These are phyloP conservation scores for Polyommatus iphigenia DNA, from an alignment of 2,888 invertebrate species.

Conservation along the genomic window DNA sequence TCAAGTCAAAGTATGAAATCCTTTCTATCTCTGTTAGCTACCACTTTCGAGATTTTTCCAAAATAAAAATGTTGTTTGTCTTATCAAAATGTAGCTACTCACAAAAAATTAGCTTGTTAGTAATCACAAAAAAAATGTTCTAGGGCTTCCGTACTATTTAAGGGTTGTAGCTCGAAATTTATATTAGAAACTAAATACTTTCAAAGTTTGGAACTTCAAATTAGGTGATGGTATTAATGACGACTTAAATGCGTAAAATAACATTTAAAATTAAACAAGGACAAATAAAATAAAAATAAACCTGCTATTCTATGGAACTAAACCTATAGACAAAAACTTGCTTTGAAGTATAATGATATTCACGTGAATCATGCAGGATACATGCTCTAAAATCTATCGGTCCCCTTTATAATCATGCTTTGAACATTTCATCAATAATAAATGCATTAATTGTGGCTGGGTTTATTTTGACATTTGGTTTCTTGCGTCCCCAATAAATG, in stretches of 20 bases:
- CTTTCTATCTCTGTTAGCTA: no score
- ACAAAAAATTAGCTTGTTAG: no score
- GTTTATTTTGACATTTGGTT: not conserved
- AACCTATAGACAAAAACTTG: not conserved
- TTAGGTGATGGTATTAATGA: not conserved
- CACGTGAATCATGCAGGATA: slow-evolving; percentile 5
- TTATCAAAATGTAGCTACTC: no score
- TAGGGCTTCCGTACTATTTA: no score
- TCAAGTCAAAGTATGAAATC: no score
- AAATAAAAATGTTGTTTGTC: no score
- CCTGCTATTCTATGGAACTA: slow-evolving; percentile 11
- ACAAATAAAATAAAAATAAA: not conserved
- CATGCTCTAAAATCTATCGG: not conserved
- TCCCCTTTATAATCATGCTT: slow-evolving; percentile 14
- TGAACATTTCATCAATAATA: not conserved
- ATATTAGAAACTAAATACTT: not conserved
- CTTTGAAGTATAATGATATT: not conserved
- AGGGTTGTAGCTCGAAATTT: not conserved
- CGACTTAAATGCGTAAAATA: not conserved
- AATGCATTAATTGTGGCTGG: not conserved
- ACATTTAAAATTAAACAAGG: not conserved
- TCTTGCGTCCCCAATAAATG: not conserved
- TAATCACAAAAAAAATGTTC: no score
- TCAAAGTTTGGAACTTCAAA: not conserved
- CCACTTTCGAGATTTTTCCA: no score